These are phyloP conservation scores for Galerucella nymphaeae DNA, from an alignment of 2,888 invertebrate species.

Conservation along the genomic window DNA sequence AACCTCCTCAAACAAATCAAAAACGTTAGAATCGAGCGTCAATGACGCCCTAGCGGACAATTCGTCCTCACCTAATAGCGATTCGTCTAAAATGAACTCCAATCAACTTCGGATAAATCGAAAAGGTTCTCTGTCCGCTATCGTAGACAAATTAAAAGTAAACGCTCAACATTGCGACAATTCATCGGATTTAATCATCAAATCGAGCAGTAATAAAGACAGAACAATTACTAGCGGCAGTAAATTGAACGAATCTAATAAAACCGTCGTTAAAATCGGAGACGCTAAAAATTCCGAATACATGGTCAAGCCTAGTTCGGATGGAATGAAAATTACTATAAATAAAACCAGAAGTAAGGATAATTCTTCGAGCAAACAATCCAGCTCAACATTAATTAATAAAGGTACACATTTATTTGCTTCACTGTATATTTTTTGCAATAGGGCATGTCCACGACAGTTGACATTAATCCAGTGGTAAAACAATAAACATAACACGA, in stretches of 20 bases:
- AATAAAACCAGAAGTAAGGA: slow-evolving; percentile 88
- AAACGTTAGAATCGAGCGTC: slow-evolving; percentile 71
- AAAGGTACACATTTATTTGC: slow-evolving; percentile 24
- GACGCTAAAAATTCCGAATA: slow-evolving; percentile 82
- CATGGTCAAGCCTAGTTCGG: slow-evolving; percentile 89
- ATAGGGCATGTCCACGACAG: too few species aligned
- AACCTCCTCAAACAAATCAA: slow-evolving; percentile 69
- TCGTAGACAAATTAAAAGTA: slow-evolving; percentile 84
- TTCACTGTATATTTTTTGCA: too few species aligned
- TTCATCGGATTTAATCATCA: slow-evolving; percentile 66
- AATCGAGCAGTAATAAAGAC: slow-evolving; percentile 53
- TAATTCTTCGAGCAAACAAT: slow-evolving; percentile 28
- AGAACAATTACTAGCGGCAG: slow-evolving; percentile 59
- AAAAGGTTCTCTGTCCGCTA: slow-evolving; percentile 83
- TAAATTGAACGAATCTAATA: slow-evolving; percentile 55
- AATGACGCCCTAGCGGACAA: slow-evolving; percentile 56
- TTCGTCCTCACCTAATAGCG: slow-evolving; percentile 67
- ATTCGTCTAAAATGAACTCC: slow-evolving; percentile 70
- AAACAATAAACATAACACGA: too few species aligned
- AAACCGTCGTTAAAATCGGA: slow-evolving; percentile 61
- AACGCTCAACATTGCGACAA: slow-evolving; percentile 78
- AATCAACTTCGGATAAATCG: slow-evolving; percentile 75
- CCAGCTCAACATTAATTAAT: slow-evolving; percentile 40
- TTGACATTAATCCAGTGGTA: too few species aligned
- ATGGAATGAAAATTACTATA: slow-evolving; percentile 91